These are phyloP conservation scores for Drosophila bocqueti DNA, from an alignment of 1,140 invertebrate genomes.

Conservation along the genomic window DNA sequence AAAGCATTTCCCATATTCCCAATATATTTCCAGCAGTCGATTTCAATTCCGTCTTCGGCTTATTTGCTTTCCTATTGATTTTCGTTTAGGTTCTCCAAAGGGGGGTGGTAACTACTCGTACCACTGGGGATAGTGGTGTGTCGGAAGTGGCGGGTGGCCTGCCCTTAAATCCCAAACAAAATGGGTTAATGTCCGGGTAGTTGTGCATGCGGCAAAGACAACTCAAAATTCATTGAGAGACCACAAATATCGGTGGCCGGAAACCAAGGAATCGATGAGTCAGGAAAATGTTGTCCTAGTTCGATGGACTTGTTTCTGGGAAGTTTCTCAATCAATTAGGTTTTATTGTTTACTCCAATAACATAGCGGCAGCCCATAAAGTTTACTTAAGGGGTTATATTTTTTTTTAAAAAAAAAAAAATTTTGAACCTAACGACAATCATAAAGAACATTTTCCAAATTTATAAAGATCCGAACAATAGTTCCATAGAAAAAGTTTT, in stretches of 20 bases:
- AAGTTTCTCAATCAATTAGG: conserved; percentile 34
- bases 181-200: conserved; percentile 49
- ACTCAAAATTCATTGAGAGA: conserved; percentile 45
- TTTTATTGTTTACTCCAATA: conserved; percentile 11
- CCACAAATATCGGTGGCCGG: conserved; percentile 35
- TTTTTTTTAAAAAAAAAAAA: too few relatives aligned
- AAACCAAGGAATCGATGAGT: conserved; percentile 35
- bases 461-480: too few relatives aligned
- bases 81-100: conserved; percentile 53
- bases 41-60: conserved; percentile 37
- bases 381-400: too few relatives aligned
- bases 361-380: not conserved
- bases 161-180: conserved; percentile 14
- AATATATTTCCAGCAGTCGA: conserved; percentile 10
- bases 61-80: conserved; percentile 66
- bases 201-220: conserved; percentile 38
- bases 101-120: conserved; percentile 3
- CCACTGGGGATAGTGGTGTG: conserved; percentile 8
- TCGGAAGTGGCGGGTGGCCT: conserved; percentile 4
- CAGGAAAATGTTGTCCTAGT: conserved; percentile 30
- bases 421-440: too few relatives aligned
- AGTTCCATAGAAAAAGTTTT: too few relatives aligned
- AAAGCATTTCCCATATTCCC: conserved; percentile 7
- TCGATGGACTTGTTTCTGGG: conserved; percentile 8
- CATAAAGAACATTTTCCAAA: too few relatives aligned